Conservation (phyloP, 2,797 vertebrate genomes). For the Spinus olivaceus region DNA sequence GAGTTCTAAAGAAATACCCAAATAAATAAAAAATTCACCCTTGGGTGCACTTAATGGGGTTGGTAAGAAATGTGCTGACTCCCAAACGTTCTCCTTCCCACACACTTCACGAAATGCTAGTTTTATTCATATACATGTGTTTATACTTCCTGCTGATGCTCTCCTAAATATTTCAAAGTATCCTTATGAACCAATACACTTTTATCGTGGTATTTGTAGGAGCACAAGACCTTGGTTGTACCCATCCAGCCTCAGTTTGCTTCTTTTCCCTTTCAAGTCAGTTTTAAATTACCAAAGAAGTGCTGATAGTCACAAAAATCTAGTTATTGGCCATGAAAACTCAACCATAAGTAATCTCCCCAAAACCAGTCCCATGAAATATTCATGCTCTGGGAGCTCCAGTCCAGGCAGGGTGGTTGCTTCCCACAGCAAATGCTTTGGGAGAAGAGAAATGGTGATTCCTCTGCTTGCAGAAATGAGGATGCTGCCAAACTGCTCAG, state of each 20-base stretch:
- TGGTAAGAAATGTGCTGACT: conserved; percentile 57
- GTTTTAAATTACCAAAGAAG: conserved; percentile 45
- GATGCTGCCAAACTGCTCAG: neutral
- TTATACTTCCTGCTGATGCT: conserved; percentile 48
- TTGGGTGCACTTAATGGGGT: conserved; percentile 43
- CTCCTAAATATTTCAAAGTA: conserved; percentile 57
- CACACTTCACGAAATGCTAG: neutral
- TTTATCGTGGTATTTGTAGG: neutral
- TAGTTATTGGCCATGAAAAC: conserved; percentile 33
- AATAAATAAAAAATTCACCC: conserved; percentile 50
- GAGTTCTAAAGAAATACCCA: neutral
- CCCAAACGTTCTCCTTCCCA: conserved; percentile 17
- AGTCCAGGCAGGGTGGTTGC: neutral
- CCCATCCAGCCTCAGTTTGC: neutral
- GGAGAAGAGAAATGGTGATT: neutral
- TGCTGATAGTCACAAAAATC: conserved; percentile 56
- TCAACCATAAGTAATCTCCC: conserved; percentile 32
- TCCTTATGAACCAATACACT: conserved; percentile 19
- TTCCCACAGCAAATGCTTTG: neutral
- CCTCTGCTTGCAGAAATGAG: neutral
- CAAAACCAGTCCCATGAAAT: conserved; percentile 38
- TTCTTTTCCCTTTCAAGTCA: conserved; percentile 42
- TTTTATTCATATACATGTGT: conserved; percentile 43
- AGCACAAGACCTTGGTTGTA: conserved; percentile 25
- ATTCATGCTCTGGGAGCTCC: neutral